phyloP scores from a whole-genome alignment of 2,113 vertebrate genomes.

The Hemibagrus wyckioides region DNA sequence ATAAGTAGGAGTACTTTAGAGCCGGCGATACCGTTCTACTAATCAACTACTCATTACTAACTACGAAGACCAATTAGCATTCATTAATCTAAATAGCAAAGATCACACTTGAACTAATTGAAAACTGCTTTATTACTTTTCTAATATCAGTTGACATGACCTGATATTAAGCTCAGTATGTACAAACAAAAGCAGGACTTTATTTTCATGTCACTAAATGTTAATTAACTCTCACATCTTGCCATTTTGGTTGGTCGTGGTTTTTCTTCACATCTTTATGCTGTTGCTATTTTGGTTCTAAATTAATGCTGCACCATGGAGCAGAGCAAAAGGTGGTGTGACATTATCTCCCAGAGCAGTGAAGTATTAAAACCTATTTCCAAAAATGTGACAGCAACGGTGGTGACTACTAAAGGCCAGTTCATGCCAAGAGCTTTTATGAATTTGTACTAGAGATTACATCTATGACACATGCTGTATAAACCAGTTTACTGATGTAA shows the following conservation, averaged over 20 bases:
- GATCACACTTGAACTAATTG: neutral
- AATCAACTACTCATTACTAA: neutral
- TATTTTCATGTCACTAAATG: neutral
- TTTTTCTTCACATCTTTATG: neutral
- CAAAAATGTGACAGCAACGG: neutral
- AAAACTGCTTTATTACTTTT: neutral
- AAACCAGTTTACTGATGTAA: neutral
- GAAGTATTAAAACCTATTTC: neutral
- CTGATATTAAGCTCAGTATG: neutral
- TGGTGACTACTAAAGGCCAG: neutral
- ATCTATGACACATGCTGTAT: neutral
- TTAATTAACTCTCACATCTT: neutral
- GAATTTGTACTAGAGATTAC: neutral
- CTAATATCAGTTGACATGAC: neutral
- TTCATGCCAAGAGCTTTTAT: neutral
- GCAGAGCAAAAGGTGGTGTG: neutral
- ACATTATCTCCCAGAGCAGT: neutral
- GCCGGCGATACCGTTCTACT: neutral
- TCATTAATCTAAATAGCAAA: neutral
- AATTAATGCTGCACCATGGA: neutral
- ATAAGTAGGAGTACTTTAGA: neutral
- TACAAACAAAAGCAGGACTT: neutral
- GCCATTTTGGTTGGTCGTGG: neutral
- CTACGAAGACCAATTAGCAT: neutral
- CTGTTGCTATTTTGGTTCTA: neutral